Percentiles rank a stretch among this genome's conserved stretches.
Conservation (phyloP, 2,888 invertebrate species). For the Chymomyza fuscimana region DNA sequence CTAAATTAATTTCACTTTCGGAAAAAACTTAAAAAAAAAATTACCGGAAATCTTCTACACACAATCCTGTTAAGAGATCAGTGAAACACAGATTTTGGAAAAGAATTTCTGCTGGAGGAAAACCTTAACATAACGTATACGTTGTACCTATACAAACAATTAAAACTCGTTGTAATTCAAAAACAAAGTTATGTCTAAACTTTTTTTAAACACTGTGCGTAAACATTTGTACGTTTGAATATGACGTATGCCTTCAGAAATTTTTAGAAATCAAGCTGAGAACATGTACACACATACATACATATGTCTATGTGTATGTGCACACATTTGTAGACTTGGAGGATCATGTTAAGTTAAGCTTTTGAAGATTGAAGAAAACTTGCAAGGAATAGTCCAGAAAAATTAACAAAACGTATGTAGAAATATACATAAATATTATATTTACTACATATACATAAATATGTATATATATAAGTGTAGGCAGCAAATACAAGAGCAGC, state of each 20-base stretch:
- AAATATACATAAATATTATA: conserved; percentile 9
- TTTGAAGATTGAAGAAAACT: conserved; percentile 32
- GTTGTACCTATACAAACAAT: no score
- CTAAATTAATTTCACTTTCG: no score
- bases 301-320: conserved; percentile 13
- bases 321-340: conserved; percentile 12
- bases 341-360: conserved; percentile 29
- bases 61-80: no score
- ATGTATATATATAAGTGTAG: background rate
- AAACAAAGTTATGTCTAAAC: no score
- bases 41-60: no score
- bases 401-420: background rate
- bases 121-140: no score
- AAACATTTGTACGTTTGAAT: conserved; percentile 3
- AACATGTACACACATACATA: background rate
- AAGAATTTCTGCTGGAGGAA: no score
- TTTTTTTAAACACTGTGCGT: no score
- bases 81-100: no score
- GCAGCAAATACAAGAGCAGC: background rate
- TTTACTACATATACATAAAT: background rate
- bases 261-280: conserved; percentile 29
- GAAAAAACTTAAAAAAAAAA: no score
- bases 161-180: no score
- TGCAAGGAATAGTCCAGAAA: conserved; percentile 7
- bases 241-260: conserved; percentile 62